Evolutionary conservation across 2,888 invertebrate species (phyloP).

Genomic region (Aelia acuminata): DNA sequence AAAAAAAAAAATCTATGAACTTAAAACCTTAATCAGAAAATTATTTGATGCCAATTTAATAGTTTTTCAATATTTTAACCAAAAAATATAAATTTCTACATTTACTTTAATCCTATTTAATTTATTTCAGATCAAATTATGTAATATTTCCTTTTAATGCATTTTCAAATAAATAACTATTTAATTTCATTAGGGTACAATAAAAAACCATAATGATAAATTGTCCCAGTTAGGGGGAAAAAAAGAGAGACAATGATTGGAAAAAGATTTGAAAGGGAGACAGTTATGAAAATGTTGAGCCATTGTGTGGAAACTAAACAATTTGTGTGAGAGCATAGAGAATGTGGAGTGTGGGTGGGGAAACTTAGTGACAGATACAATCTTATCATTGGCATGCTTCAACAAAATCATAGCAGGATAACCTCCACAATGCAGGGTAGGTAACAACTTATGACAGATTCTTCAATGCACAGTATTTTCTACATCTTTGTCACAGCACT

Average conservation of each 20-base stretch:
- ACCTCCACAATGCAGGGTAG: slow-evolving; percentile 15
- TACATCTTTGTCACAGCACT: background rate
- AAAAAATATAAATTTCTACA: no score
- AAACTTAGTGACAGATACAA: slow-evolving; percentile 19
- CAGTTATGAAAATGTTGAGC: slow-evolving; percentile 12
- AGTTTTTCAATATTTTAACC: background rate
- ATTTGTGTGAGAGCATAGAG: background rate
- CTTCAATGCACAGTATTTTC: background rate
- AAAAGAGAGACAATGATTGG: background rate
- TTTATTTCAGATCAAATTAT: no score
- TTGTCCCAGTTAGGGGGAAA: background rate
- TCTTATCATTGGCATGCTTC: slow-evolving; percentile 20
- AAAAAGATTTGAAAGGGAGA: background rate
- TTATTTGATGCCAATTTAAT: background rate
- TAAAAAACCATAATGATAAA: no score
- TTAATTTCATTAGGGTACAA: no score
- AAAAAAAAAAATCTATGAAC: background rate
- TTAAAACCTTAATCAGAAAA: background rate
- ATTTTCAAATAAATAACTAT: background rate
- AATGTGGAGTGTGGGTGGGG: slow-evolving; percentile 48
- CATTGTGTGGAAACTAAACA: slow-evolving; percentile 42
- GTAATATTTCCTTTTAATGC: no score
- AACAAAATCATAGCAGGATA: slow-evolving; percentile 12
- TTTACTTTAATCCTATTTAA: no score
- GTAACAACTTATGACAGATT: background rate